A percentile compares a stretch with the other conserved stretches of the same genome.
These are phyloP conservation scores for Drosophila busckii DNA, from an alignment of 1,140 invertebrate genomes.

Conservation along the genomic window DNA sequence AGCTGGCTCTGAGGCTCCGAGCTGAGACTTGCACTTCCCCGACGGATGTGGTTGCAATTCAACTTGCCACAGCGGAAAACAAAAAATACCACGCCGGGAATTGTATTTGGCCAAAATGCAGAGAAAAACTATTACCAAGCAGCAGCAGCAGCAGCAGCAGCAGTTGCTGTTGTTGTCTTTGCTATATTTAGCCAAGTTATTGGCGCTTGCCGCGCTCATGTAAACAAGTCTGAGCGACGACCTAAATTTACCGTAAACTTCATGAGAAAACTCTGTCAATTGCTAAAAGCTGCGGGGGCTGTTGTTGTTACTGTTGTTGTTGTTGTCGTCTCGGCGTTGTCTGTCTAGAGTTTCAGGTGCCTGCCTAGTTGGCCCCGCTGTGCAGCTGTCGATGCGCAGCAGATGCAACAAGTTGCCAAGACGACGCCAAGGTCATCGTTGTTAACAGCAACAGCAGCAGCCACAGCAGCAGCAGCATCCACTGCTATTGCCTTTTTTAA, in stretches of 20 bases:
- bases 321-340: conserved; percentile 51
- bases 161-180: conserved; percentile 11
- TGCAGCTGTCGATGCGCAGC: conserved; percentile 37
- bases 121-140: conserved; percentile 12
- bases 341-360: conserved; percentile 35
- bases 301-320: too few relatives aligned
- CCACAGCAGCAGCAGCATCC: conserved; percentile 20
- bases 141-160: conserved; percentile 4
- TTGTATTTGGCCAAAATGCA: too few relatives aligned
- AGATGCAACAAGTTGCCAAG: conserved; percentile 68
- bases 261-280: conserved; percentile 69
- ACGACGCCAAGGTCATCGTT: conserved; percentile 68
- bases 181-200: conserved; percentile 70
- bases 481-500: conserved; percentile 28
- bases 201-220: conserved; percentile 56
- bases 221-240: conserved; percentile 64
- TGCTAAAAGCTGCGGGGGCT: too few relatives aligned
- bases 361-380: conserved; percentile 38
- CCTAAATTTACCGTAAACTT: conserved; percentile 72
- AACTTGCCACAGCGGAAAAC: conserved; percentile 33
- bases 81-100: too few relatives aligned
- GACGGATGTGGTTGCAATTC: conserved; percentile 47
- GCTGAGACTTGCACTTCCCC: too few relatives aligned
- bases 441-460: conserved; percentile 35
- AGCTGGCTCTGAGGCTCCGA: conserved; percentile 42